Evolutionary conservation across 2,888 invertebrate genomes (phyloP).

Genomic region (Helleia helle): DNA sequence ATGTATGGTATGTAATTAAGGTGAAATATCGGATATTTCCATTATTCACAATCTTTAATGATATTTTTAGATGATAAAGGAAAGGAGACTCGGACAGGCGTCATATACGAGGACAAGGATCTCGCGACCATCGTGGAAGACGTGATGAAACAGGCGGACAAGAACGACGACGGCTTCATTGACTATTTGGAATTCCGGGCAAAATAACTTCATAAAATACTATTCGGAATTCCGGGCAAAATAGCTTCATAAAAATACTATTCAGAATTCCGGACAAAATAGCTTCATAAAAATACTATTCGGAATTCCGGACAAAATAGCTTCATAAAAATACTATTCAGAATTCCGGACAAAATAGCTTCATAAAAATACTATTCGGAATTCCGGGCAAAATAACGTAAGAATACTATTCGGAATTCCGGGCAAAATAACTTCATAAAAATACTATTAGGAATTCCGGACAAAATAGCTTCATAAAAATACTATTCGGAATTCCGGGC

Average conservation of each 20-base stretch:
- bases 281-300: no score
- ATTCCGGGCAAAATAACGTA: no score
- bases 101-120: slow-evolving; percentile 34
- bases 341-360: slow-evolving; percentile 39
- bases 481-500: slow-evolving; percentile 37
- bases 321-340: no score
- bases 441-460: slow-evolving; percentile 38
- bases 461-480: no score
- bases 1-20: no score
- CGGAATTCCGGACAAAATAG: slow-evolving; percentile 35
- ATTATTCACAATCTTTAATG: no score
- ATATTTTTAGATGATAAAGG: slow-evolving; percentile 20
- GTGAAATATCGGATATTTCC: no score
- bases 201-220: no score
- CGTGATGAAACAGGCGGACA: slow-evolving; percentile 36
- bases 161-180: slow-evolving; percentile 46
- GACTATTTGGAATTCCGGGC: slow-evolving; percentile 38
- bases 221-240: slow-evolving; percentile 37
- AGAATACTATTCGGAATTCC: slow-evolving; percentile 40
- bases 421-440: no score
- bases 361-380: slow-evolving; percentile 42
- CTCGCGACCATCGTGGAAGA: slow-evolving; percentile 37
- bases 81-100: slow-evolving; percentile 12
- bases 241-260: no score
- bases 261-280: slow-evolving; percentile 33